Conservation (phyloP, 2,888 invertebrate genomes). For the Eilema griseolum region DNA sequence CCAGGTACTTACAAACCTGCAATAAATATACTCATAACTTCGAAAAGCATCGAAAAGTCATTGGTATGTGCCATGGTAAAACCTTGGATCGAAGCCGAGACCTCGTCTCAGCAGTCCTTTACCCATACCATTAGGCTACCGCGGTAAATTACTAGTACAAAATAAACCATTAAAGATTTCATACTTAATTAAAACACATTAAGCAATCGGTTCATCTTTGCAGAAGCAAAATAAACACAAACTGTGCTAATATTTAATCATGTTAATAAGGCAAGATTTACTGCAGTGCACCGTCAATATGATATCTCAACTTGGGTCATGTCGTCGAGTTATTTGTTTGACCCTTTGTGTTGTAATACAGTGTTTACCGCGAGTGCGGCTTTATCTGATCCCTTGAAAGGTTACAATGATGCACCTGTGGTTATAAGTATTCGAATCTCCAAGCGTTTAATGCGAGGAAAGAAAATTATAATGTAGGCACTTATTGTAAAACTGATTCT, state of each 20-base stretch:
- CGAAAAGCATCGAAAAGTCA: too few relatives aligned
- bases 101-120: too few relatives aligned
- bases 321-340: constrained; percentile 29
- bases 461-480: too few relatives aligned
- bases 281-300: constrained; percentile 10
- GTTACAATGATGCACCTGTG: constrained; percentile 9
- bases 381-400: constrained; percentile 31
- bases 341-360: constrained; percentile 34
- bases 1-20: too few relatives aligned
- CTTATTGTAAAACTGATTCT: background rate
- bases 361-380: constrained; percentile 20
- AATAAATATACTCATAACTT: too few relatives aligned
- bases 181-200: background rate
- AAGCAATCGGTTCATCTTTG: background rate
- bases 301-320: constrained; percentile 30
- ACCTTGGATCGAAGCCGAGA: too few relatives aligned
- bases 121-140: too few relatives aligned
- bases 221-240: background rate
- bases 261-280: constrained; percentile 14
- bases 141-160: too few relatives aligned
- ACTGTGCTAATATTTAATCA: background rate
- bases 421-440: background rate
- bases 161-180: too few relatives aligned
- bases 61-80: too few relatives aligned
- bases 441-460: background rate